phyloP scores from a whole-genome alignment of 1,140 invertebrate species.

The Oscheius sp. region DNA sequence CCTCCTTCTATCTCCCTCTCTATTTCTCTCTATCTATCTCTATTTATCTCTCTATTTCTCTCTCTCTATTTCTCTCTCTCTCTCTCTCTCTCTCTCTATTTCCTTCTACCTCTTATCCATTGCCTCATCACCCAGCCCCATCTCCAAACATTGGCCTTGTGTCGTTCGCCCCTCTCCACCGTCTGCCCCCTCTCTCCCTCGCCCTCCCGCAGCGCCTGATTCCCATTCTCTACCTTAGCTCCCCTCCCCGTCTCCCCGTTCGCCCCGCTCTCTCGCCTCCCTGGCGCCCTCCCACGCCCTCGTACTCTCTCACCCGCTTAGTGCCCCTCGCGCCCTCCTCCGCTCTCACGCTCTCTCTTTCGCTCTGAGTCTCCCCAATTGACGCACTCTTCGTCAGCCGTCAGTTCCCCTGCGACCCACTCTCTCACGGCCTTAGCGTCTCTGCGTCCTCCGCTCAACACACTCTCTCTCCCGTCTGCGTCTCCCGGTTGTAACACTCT shows the following conservation, averaged over 20 bases:
- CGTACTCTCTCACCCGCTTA: neutral
- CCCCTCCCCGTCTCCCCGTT: neutral
- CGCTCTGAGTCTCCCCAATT: neutral
- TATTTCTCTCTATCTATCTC: too few species aligned
- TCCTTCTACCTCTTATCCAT: too few species aligned
- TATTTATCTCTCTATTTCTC: too few species aligned
- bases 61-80: too few species aligned
- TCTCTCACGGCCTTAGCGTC: neutral
- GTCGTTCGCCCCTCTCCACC: too few species aligned
- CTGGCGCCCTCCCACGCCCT: neutral
- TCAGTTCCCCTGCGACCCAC: neutral
- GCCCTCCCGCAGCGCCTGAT: too few species aligned
- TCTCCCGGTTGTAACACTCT: conserved; percentile 4
- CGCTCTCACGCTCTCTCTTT: neutral
- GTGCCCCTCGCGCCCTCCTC: neutral
- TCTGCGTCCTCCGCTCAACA: neutral
- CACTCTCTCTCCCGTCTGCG: neutral
- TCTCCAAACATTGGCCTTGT: too few species aligned
- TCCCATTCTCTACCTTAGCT: conserved; percentile 6
- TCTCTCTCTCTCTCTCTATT: too few species aligned
- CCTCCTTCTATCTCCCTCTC: too few species aligned
- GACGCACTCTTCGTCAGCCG: neutral
- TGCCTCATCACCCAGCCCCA: too few species aligned
- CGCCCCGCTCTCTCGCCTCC: neutral
- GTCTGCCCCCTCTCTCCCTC: too few species aligned